phyloP scores from a whole-genome alignment of 2,113 vertebrate genomes.

The Pseudonaja textilis region DNA sequence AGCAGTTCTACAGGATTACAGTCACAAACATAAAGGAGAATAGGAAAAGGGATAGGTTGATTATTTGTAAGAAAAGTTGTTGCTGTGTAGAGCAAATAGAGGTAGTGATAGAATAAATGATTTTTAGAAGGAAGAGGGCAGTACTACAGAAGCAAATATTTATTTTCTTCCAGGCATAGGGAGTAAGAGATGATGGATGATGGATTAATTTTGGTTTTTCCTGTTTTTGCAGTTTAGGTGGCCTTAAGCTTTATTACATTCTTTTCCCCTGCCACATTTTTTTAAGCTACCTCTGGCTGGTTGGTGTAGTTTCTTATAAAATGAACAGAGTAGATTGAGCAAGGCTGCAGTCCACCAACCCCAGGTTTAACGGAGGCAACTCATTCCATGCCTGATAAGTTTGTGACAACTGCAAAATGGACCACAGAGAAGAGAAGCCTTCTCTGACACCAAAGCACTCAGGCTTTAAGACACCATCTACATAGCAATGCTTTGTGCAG shows the following conservation, averaged over 20 bases:
- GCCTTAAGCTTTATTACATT: neutral
- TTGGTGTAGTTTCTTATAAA: neutral
- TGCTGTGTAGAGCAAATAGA: neutral
- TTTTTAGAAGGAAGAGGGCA: neutral
- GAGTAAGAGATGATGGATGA: neutral
- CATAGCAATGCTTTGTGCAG: fast-evolving
- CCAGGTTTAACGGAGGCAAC: neutral
- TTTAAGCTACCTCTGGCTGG: neutral
- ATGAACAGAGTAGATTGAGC: neutral
- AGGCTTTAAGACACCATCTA: neutral
- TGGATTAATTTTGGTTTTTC: neutral
- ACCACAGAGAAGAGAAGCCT: neutral
- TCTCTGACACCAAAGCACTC: neutral
- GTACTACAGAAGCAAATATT: neutral
- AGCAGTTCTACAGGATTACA: neutral
- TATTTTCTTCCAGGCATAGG: neutral
- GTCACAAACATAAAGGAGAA: neutral
- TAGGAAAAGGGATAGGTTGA: neutral
- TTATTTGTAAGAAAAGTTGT: neutral
- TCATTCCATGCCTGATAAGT: neutral
- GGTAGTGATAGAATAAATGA: neutral
- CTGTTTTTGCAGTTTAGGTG: neutral
- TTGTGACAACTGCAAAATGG: neutral
- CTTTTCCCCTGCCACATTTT: neutral
- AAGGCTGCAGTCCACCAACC: neutral